Evolutionary conservation across 2,113 vertebrate species (phyloP).

Genomic region (Odobenus rosmarus): DNA sequence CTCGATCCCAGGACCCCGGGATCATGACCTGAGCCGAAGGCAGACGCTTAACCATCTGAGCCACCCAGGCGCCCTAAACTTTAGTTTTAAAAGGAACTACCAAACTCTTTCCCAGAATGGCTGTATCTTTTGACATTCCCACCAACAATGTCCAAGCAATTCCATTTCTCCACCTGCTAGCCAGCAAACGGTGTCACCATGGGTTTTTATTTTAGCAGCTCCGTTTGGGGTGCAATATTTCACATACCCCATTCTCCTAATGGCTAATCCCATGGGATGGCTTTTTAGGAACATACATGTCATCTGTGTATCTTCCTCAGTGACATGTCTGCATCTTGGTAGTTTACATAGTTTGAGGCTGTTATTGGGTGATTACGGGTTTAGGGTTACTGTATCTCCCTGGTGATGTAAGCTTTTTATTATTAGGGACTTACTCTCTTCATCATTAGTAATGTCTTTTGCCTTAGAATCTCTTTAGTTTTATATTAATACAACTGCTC

Average conservation of each 20-base stretch:
- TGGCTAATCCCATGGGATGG: too few species aligned
- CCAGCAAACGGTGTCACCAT: accelerated
- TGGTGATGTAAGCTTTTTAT: not conserved
- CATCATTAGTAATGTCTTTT: not conserved
- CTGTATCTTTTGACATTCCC: not conserved
- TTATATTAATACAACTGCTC: not conserved
- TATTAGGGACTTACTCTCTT: not conserved
- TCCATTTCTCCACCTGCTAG: too few species aligned
- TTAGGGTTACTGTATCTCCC: not conserved
- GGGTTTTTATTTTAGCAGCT: accelerated
- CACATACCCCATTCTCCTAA: too few species aligned
- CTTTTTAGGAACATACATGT: too few species aligned
- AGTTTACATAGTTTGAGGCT: not conserved
- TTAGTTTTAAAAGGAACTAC: not conserved
- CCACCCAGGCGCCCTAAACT: not conserved
- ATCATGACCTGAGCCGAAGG: too few species aligned
- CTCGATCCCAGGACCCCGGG: too few species aligned
- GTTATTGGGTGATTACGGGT: not conserved
- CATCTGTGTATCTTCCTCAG: not conserved
- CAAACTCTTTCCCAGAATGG: too few species aligned
- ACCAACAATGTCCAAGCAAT: accelerated
- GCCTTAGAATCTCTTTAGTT: not conserved
- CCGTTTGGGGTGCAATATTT: not conserved
- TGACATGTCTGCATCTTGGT: not conserved
- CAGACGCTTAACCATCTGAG: too few species aligned